Conservation (phyloP, 2,113 vertebrate genomes). For the Microtus oregoni region DNA sequence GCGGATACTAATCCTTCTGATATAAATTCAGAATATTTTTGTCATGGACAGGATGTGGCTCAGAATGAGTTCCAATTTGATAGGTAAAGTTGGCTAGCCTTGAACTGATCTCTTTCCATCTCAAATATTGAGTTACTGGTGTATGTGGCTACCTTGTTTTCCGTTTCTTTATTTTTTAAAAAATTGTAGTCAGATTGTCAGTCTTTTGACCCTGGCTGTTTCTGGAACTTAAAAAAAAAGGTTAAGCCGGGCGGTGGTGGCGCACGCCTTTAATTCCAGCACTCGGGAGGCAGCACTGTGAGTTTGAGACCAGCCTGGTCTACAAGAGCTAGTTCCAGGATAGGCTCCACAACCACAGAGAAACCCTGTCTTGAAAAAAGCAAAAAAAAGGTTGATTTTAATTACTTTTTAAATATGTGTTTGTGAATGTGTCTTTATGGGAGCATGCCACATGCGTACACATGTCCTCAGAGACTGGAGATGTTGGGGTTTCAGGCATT, state of each 20-base stretch:
- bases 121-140: neutral
- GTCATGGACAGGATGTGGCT: neutral
- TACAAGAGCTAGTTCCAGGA: no score
- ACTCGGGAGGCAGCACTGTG: no score
- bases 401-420: neutral
- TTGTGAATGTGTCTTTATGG: neutral
- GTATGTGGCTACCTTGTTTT: neutral
- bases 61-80: neutral
- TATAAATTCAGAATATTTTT: conserved; percentile 32
- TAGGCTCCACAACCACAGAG: no score
- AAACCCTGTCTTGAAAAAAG: no score
- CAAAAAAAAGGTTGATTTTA: neutral
- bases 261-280: no score
- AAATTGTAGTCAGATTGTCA: neutral
- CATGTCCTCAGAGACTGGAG: neutral
- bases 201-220: neutral
- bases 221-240: neutral
- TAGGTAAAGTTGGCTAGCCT: neutral
- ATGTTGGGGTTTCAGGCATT: no score
- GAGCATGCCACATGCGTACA: neutral
- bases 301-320: no score
- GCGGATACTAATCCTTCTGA: neutral
- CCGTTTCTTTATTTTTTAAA: neutral
- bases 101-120: neutral
- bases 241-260: no score